Evolutionary conservation across 2,888 invertebrate genomes (phyloP).

Genomic region (Leucania comma): DNA sequence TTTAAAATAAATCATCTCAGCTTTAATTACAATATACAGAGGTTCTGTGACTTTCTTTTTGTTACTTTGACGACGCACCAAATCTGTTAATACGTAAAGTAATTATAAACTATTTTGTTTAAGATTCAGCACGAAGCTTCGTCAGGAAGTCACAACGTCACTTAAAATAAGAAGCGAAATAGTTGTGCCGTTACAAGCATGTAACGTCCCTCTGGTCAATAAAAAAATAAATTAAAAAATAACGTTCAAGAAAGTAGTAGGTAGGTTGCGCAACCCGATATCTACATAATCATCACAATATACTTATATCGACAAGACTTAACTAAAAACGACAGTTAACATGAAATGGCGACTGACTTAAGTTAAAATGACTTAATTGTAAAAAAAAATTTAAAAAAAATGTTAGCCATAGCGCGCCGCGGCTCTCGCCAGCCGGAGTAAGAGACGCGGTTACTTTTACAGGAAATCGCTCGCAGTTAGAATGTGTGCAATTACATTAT

Average conservation of each 20-base stretch:
- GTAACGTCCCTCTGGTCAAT: constrained; percentile 65
- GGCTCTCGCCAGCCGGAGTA: constrained; percentile 44
- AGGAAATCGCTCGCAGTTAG: constrained; percentile 65
- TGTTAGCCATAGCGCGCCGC: constrained; percentile 74
- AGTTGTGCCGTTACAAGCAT: constrained; percentile 66
- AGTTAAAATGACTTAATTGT: constrained; percentile 79
- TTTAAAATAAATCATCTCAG: constrained; percentile 71
- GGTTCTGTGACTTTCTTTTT: constrained; percentile 53
- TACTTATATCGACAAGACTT: constrained; percentile 70
- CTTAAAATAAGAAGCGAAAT: constrained; percentile 64
- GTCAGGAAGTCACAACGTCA: constrained; percentile 45
- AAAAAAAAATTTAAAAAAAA: constrained; percentile 67
- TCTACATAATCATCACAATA: constrained; percentile 74
- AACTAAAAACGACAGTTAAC: constrained; percentile 77
- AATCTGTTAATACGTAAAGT: constrained; percentile 53
- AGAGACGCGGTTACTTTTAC: constrained; percentile 63
- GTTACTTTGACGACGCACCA: constrained; percentile 41
- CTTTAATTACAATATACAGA: constrained; percentile 65
- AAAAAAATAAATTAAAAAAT: constrained; percentile 66
- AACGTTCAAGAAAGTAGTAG: constrained; percentile 62
- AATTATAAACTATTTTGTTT: constrained; percentile 55
- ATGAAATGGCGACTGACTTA: constrained; percentile 89
- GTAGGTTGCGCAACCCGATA: constrained; percentile 71
- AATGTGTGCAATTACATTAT: constrained; percentile 65
- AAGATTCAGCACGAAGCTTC: constrained; percentile 45